Evolutionary conservation across 2,888 invertebrate species (phyloP), one percentile per base, ranked within the genome.

Genomic region (Volucella inflata): DNA sequence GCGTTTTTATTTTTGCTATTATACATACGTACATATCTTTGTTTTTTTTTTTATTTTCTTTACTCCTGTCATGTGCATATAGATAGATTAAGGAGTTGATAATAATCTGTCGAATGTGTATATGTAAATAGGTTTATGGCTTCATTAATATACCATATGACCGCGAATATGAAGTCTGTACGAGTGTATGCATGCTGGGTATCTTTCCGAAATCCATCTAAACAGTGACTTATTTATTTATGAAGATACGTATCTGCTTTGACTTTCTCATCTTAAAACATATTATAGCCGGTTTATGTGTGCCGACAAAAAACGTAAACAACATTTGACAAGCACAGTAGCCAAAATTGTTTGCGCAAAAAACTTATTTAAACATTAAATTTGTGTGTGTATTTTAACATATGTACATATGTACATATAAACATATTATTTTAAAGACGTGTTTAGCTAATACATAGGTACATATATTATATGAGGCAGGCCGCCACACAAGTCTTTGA

Each of bases 61-160:
- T 40, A 6, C 14, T 30, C 40, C 44, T 46, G 68, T 68, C 77
- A 55, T 59, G 70, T 55, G 64, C 53, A 55, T 17, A 21, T 21
- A 21, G 21, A 2, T 21, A 16, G 60, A 42, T 59, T 48, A 53
- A 77, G 53, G 67, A 77, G 46, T 77, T 82, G 46, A 70, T 50
- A 38, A 67, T 40, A 57, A 55, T 68, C 14, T 12, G 59, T 51
- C 21, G n/a, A 50, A 46, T 57, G 46, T 71, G 21, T 60, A 55
- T 17, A 30, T 30, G 30, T 30, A 30, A 6, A 30, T 30, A 30
- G 30, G 71, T 72, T 72, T 72, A 77, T 77, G 48, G 55, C 60
- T 77, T 72, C 53, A 71, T 77, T 77, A 55, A 51, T 46, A 68
- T 17, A 53, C 46, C 44, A 68, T 36, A 36, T 64, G 75, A 44